Evolutionary conservation across 2,888 invertebrate genomes (phyloP), one percentile per base, ranked within the genome.

Genomic region (Cactoblastis cactorum): DNA sequence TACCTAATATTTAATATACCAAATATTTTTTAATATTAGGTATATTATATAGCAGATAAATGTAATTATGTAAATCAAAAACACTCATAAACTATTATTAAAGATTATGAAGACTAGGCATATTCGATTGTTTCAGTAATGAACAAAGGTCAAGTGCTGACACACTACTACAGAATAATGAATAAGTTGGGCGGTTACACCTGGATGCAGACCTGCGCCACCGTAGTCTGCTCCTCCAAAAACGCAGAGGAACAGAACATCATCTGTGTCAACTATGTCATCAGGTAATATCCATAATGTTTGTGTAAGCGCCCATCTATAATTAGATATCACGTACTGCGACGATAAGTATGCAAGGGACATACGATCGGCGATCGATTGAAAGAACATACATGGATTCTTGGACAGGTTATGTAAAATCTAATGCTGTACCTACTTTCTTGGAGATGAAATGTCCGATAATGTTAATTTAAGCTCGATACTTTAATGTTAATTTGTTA

Each of bases 201-300:
- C 49, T 98, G 98, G 98, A 88, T 98, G 70, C 98, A 98, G 85
- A 97, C 97, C 0, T 98, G 98, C 80, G 98, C 98, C 53, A 98
- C 98, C 0, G 97, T 98, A 38, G 96, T 98, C 52, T 98, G 97
- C 88, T 97, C 95, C 74, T 95, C 96, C 49, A 98, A 98, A 87
- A 98, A 97, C 73, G 96, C 96, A 4, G 98, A 98, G 58, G 98
- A 98, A 77, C 98, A 98, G 84, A 98, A 97, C 75, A 97, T 98
- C 67, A 97, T 98, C 61, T 98, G 98, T 77, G 97, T 98, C 70
- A 98, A 98, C 89, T 98, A 98, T 84, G 97, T 98, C 58, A 95
- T 98, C 72, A 98, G 97, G 97, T 97, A 88, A 39, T 39, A 41
- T 41, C 28, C 32, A 49, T 39, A 39, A 17, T 38, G 33, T 41